Evolutionary conservation across 2,888 invertebrate species (phyloP).

Genomic region (Dichetophora obliterata): DNA sequence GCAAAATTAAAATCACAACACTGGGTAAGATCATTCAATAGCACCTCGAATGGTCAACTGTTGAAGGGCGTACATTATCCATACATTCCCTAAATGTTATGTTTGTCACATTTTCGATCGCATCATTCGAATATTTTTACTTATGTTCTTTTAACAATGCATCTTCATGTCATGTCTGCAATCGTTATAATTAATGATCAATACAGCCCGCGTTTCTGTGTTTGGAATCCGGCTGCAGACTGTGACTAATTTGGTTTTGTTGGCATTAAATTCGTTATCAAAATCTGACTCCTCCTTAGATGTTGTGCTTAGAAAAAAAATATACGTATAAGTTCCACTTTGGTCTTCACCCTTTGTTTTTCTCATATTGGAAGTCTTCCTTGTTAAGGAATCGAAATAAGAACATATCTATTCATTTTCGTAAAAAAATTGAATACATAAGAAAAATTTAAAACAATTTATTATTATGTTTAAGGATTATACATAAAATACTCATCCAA

Average conservation of each 20-base stretch:
- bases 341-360: no score
- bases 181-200: slow-evolving; percentile 35
- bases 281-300: no score
- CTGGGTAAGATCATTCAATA: background rate
- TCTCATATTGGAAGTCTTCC: no score
- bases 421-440: no score
- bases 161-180: slow-evolving; percentile 28
- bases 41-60: background rate
- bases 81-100: slow-evolving; percentile 2
- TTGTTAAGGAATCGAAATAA: no score
- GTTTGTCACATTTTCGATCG: background rate
- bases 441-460: no score
- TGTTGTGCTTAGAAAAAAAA: no score
- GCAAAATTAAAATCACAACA: no score
- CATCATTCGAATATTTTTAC: background rate
- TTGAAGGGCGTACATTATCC: background rate
- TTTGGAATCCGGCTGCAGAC: background rate
- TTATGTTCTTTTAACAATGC: background rate
- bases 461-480: no score
- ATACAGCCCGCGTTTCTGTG: background rate
- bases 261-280: slow-evolving; percentile 13
- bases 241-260: background rate
- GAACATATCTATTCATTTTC: no score
- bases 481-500: no score
- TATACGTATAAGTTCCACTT: no score